These are phyloP conservation scores for Dysdera silvatica DNA, from an alignment of 1,140 invertebrate genomes.

Conservation along the genomic window DNA sequence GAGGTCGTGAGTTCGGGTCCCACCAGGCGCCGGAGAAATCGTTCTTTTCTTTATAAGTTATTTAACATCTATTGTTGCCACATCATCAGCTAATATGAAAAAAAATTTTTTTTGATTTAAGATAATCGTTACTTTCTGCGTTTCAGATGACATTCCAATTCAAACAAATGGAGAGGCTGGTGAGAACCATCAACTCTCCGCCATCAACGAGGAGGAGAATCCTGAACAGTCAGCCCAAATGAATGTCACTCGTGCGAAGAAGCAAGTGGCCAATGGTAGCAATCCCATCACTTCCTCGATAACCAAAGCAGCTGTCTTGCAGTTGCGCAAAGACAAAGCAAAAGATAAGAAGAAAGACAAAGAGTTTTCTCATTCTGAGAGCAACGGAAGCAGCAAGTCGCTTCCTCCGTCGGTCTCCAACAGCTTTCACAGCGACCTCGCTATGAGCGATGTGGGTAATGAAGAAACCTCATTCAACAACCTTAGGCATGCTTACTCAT, in stretches of 20 bases:
- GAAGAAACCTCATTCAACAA: conserved; percentile 5
- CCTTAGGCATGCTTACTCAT: conserved; percentile 16
- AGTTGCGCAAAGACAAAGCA: conserved; percentile 34
- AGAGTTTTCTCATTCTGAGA: conserved; percentile 16
- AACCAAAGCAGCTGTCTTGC: conserved; percentile 22
- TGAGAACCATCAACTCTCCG: conserved; percentile 34
- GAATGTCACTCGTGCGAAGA: conserved; percentile 1
- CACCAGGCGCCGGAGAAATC: neutral
- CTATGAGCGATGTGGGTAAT: conserved; percentile 1
- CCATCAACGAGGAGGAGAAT: conserved; percentile 43
- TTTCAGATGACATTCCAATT: conserved; percentile 44
- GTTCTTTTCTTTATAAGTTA: neutral
- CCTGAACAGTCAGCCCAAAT: conserved; percentile 30
- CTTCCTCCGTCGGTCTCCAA: neutral
- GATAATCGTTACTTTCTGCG: neutral
- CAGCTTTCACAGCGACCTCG: neutral
- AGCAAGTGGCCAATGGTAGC: conserved; percentile 22
- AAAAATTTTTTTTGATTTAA: neutral
- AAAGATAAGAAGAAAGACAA: conserved; percentile 32
- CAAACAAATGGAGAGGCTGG: conserved; percentile 31
- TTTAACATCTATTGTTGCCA: neutral
- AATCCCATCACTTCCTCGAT: neutral
- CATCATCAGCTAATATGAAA: neutral
- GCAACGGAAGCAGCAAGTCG: conserved; percentile 5
- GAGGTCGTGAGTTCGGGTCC: no score